A percentile compares a stretch with the other conserved stretches of the same genome.
Conservation (phyloP, 2,888 invertebrate genomes). For the Troides helena region DNA sequence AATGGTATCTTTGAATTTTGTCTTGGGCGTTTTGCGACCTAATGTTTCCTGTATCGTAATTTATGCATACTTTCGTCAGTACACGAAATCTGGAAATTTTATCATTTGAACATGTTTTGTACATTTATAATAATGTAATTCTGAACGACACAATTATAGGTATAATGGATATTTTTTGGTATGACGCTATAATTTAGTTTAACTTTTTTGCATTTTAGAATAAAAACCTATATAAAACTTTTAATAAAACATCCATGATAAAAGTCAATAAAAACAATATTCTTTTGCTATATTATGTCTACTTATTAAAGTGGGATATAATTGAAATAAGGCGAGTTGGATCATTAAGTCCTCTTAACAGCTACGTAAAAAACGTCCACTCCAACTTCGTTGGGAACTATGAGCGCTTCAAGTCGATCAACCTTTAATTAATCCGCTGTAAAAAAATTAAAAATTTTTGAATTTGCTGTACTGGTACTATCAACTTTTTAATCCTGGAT, state of each 20-base stretch:
- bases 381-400: not conserved
- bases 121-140: not conserved
- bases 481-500: not conserved
- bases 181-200: no score
- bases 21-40: no score
- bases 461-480: not conserved
- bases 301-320: not conserved
- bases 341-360: not conserved
- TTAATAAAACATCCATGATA: no score
- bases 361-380: not conserved
- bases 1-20: no score
- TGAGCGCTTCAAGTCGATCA: not conserved
- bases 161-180: no score
- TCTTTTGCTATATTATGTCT: no score
- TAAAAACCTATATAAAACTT: no score
- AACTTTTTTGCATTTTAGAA: no score
- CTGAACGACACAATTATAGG: no score
- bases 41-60: not conserved
- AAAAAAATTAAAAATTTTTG: not conserved
- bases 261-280: no score
- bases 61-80: not conserved
- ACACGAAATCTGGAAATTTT: not conserved
- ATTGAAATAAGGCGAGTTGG: not conserved
- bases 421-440: not conserved
- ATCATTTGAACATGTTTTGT: not conserved